Percentiles rank a stretch among this genome's conserved stretches.
Evolutionary conservation across 2,797 vertebrate species (phyloP).

Genomic region (Diceros bicornis): DNA sequence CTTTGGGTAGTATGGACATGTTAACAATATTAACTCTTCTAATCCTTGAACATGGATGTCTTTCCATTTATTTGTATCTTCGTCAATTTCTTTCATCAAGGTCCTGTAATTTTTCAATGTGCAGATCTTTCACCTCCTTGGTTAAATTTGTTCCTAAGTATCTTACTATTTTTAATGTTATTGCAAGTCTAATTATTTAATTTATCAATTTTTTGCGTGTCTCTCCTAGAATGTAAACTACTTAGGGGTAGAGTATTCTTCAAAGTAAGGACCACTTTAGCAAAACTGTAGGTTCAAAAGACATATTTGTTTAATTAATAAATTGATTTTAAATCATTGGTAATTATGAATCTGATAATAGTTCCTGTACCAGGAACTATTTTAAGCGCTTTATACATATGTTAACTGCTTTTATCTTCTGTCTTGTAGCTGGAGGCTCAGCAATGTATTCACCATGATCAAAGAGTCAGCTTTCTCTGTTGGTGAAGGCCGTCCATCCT

Average conservation of each 20-base stretch:
- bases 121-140: not conserved
- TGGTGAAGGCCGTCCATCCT: not conserved
- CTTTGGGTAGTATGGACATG: not conserved
- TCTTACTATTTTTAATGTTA: not conserved
- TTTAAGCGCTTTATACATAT: not conserved
- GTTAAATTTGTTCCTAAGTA: not conserved
- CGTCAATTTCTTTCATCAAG: not conserved
- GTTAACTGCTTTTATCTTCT: not conserved
- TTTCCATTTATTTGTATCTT: not conserved
- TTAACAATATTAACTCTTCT: not conserved
- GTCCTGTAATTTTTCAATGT: not conserved
- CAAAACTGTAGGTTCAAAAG: not conserved
- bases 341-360: not conserved
- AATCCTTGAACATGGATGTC: not conserved
- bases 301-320: not conserved
- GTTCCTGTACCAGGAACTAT: not conserved
- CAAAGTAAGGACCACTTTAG: not conserved
- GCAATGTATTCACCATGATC: not conserved
- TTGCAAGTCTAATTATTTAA: not conserved
- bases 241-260: not conserved
- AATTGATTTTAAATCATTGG: not conserved
- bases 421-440: not conserved
- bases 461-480: not conserved
- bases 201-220: not conserved
- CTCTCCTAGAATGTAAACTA: not conserved